phyloP scores from a whole-genome alignment of 2,113 vertebrate species.

The Myotis yumanensis region DNA sequence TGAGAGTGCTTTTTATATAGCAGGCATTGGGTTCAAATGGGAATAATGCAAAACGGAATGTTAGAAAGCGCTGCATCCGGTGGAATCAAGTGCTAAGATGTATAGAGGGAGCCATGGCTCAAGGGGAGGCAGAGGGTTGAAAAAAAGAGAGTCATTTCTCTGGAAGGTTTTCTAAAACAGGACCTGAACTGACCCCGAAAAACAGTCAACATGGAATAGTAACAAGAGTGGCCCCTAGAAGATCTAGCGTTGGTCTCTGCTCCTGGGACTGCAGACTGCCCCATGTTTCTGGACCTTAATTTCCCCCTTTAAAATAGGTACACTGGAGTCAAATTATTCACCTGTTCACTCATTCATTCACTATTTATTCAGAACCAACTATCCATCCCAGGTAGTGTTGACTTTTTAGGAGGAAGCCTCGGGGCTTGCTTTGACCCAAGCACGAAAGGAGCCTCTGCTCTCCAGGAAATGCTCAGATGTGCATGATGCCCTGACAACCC shows the following conservation, averaged over 20 bases:
- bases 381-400: background rate
- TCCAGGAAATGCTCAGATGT: background rate
- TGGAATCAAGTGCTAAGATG: background rate
- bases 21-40: background rate
- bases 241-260: background rate
- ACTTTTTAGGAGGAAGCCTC: background rate
- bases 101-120: background rate
- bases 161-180: background rate
- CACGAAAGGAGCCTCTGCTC: background rate
- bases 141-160: background rate
- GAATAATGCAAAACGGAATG: background rate
- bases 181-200: background rate
- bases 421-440: background rate
- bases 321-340: background rate
- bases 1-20: background rate
- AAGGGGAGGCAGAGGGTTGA: background rate
- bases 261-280: background rate
- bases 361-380: background rate
- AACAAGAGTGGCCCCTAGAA: background rate
- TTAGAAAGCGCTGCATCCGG: background rate
- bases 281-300: background rate
- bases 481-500: background rate
- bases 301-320: conserved; percentile 5
- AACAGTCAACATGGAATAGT: background rate
- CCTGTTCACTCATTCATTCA: background rate